phyloP scores from a whole-genome alignment of 2,113 vertebrate species.

The Ageneiosus marmoratus region DNA sequence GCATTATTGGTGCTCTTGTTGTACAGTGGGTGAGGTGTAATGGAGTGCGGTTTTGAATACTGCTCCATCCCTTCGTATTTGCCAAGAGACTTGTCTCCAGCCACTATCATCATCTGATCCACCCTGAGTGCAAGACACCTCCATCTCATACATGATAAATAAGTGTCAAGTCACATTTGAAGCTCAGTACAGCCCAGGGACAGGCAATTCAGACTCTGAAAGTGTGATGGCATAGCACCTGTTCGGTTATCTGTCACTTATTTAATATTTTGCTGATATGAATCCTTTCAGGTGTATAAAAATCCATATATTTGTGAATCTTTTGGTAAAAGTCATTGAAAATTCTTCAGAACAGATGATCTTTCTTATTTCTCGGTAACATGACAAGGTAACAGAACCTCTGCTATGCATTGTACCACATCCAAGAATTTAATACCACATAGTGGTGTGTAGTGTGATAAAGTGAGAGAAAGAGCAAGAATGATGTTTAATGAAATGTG shows the following conservation, averaged over 20 bases:
- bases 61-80: slow-evolving; percentile 75
- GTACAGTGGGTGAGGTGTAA: slow-evolving; percentile 74
- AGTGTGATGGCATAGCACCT: neutral
- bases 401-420: neutral
- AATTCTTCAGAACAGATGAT: neutral
- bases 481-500: too few species aligned
- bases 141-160: slow-evolving; percentile 29
- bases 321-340: neutral
- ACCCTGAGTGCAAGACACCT: slow-evolving; percentile 53
- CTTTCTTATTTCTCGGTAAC: neutral
- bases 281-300: neutral
- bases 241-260: neutral
- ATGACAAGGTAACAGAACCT: neutral
- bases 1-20: slow-evolving; percentile 72
- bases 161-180: slow-evolving; percentile 3
- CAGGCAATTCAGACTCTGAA: neutral
- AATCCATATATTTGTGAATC: neutral
- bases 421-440: neutral
- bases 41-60: slow-evolving; percentile 65
- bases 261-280: neutral
- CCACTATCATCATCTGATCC: slow-evolving; percentile 73
- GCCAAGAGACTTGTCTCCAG: slow-evolving; percentile 71
- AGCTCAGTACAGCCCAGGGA: neutral
- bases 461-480: too few species aligned
- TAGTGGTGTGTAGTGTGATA: too few species aligned